These are phyloP conservation scores for Potamilus streckersoni DNA, from an alignment of 1,140 invertebrate genomes.

Conservation along the genomic window DNA sequence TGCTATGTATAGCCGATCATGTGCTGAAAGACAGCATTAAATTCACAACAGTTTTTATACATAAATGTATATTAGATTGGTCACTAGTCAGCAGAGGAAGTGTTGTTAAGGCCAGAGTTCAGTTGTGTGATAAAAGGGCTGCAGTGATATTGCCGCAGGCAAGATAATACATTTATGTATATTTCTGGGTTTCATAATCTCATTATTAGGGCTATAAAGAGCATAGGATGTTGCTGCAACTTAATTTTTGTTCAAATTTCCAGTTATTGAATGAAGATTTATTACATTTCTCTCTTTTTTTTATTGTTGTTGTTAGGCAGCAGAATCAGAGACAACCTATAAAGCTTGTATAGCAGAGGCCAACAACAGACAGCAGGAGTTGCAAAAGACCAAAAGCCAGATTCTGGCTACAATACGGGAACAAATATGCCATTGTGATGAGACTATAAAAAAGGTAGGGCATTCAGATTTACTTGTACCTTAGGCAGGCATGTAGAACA, in stretches of 20 bases:
- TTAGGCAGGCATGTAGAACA: no score
- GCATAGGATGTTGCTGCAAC: not conserved
- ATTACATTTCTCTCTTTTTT: not conserved
- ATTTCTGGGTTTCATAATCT: no score
- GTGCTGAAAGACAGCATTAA: no score
- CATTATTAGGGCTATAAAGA: not conserved
- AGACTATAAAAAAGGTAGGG: constrained; percentile 70
- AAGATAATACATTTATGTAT: no score
- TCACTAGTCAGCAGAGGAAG: no score
- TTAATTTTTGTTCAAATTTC: not conserved
- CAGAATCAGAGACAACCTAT: constrained; percentile 72
- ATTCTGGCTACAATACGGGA: constrained; percentile 70
- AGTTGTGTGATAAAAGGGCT: no score
- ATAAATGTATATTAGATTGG: no score
- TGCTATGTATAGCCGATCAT: no score
- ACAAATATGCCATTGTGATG: constrained; percentile 71
- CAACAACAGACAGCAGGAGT: constrained; percentile 68
- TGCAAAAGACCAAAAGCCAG: constrained; percentile 69
- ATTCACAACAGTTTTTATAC: no score
- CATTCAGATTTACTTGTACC: no score
- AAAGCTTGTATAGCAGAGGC: constrained; percentile 71
- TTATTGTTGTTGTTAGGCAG: constrained; percentile 50
- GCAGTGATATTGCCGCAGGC: no score
- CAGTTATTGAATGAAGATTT: not conserved
- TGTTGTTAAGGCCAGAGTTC: no score